These are phyloP conservation scores for Anolis carolinensis DNA, from an alignment of 2,113 vertebrate genomes.

Conservation along the genomic window DNA sequence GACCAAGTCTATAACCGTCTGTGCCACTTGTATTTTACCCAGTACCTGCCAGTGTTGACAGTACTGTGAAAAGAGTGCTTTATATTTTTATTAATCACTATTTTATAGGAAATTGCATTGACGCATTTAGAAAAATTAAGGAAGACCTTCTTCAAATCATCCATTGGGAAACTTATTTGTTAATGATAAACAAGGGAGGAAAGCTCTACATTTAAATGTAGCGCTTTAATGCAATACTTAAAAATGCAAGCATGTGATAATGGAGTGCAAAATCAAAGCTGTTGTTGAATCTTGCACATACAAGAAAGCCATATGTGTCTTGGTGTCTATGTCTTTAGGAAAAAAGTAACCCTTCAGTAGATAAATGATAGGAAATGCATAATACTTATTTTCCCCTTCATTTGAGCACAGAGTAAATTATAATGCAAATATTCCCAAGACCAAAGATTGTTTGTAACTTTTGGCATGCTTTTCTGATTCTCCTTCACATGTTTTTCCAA, in stretches of 20 bases:
- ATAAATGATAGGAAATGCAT: constrained; percentile 61
- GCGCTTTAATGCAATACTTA: constrained; percentile 4
- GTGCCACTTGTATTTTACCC: not conserved
- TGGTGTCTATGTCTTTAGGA: constrained; percentile 39
- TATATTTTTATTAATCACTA: not conserved
- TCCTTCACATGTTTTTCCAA: not conserved
- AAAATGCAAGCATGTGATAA: not conserved
- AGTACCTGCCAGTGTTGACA: constrained; percentile 31
- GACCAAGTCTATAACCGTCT: constrained; percentile 37
- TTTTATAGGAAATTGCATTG: not conserved
- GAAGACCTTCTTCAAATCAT: constrained; percentile 16
- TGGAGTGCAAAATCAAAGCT: constrained; percentile 46
- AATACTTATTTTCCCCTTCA: constrained; percentile 41
- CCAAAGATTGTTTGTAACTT: constrained; percentile 61
- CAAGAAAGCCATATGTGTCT: constrained; percentile 30
- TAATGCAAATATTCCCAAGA: constrained; percentile 50
- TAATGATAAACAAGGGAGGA: constrained; percentile 12
- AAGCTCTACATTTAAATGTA: constrained; percentile 27
- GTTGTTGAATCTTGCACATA: not conserved
- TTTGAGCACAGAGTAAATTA: constrained; percentile 58
- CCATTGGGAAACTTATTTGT: constrained; percentile 21
- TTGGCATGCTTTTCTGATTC: constrained; percentile 23
- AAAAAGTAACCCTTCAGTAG: constrained; percentile 61
- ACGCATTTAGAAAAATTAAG: constrained; percentile 40
- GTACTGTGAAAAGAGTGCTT: constrained; percentile 1